These are phyloP conservation scores for Oryctes rhinoceros DNA, from an alignment of 1,140 invertebrate species.

Conservation along the genomic window DNA sequence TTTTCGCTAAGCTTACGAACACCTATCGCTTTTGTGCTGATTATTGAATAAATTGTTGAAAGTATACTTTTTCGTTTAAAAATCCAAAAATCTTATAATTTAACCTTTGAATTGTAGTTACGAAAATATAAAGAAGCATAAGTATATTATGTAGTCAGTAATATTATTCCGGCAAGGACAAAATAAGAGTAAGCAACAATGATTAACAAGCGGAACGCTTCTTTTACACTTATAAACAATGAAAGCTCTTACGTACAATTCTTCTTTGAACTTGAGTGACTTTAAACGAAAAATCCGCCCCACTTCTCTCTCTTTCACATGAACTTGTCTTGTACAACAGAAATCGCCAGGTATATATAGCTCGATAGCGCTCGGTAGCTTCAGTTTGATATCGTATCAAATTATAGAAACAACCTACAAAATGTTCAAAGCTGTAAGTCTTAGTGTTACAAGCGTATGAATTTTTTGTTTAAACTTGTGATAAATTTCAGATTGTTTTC, in stretches of 20 bases:
- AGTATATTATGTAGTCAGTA: too few species aligned
- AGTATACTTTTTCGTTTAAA: too few species aligned
- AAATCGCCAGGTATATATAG: not conserved
- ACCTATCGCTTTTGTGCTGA: too few species aligned
- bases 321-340: not conserved
- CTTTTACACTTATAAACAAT: not conserved
- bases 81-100: too few species aligned
- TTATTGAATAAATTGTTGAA: too few species aligned
- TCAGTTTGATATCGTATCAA: conserved; percentile 17
- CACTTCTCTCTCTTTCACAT: not conserved
- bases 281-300: not conserved
- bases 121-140: too few species aligned
- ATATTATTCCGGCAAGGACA: too few species aligned
- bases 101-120: too few species aligned
- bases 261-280: not conserved
- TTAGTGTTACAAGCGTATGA: not conserved
- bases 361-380: not conserved
- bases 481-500: conserved; percentile 53
- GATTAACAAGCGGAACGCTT: too few species aligned
- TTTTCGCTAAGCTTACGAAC: too few species aligned
- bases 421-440: conserved; percentile 40
- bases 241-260: not conserved
- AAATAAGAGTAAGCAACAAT: too few species aligned
- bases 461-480: conserved; percentile 22
- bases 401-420: conserved; percentile 24